Evolutionary conservation across 2,797 vertebrate species (phyloP), one percentile per base, ranked within the genome.

Genomic region (Schizopygopsis malacanthus): DNA sequence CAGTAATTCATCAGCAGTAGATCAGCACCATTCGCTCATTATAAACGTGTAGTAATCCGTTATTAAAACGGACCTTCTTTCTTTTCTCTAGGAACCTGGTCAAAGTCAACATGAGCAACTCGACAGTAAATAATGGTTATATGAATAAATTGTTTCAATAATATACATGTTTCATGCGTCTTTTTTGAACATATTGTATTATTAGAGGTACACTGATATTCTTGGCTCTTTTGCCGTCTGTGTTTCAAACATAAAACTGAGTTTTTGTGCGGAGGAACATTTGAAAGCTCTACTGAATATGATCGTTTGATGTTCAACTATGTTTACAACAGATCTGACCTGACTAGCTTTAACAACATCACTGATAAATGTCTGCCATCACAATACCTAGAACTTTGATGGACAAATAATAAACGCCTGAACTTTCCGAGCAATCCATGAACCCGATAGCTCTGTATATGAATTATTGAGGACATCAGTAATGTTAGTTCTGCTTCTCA

Each of bases 61-160:
- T 56, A n/a, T 39, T 56, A 77, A 77, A 39, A 22, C 50, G 18
- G 25, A 18, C 45, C 75, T 77, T 77, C 22, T 52, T 76, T 54
- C 72, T 54, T 77, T 52, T 77, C 75, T 77, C 52, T 77, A 77
- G 52, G 75, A 77, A 56, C 75, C 75, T 37, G 54, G 11, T 77
- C 75, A 77, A 75, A 75, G 75, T 39, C 75, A 77, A 77, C 75
- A 56, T 77, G 50, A 76, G 73, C 73, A 37, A 37, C 73, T 76
- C 73, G 54, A 76, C 73, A 76, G 73, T 76, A 75, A 33, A 33
- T 75, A 61, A 25, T 63, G 59, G 72, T 54, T 22, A 76, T 76
- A 37, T 39, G 33, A 77, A 77, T 77, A 77, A 77, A 77, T 56
- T 77, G 33, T 77, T 77, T 77, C 33, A 77, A 77, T 77, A 77